Percentiles rank a stretch among this genome's conserved stretches.
phyloP scores from a whole-genome alignment of 2,888 invertebrate species.

The Clunio marinus region DNA sequence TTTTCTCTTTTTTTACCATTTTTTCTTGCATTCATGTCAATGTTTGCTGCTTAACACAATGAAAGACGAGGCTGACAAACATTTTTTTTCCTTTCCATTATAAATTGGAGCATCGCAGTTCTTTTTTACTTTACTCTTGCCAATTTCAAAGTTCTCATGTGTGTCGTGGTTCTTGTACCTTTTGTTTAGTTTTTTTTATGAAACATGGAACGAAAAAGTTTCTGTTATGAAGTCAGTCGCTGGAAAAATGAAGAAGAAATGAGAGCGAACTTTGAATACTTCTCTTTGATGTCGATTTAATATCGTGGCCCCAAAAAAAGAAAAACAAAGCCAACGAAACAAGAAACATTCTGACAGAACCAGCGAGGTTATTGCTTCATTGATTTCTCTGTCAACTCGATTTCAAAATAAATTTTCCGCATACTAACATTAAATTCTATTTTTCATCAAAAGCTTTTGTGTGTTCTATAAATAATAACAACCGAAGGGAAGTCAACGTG shows the following conservation, averaged over 20 bases:
- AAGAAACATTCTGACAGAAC: background rate
- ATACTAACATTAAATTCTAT: too few species aligned
- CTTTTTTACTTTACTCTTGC: too few species aligned
- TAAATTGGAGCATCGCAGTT: background rate
- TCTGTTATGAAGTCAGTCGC: too few species aligned
- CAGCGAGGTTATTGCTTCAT: slow-evolving; percentile 29
- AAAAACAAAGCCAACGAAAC: too few species aligned
- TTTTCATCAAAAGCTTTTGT: too few species aligned
- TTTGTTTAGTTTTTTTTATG: too few species aligned
- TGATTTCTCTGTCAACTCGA: slow-evolving; percentile 11
- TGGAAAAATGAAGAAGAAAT: background rate
- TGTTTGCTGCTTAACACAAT: background rate
- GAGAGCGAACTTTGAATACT: background rate
- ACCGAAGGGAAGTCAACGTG: too few species aligned
- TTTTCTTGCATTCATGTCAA: background rate
- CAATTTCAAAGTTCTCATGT: background rate
- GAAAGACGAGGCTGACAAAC: background rate
- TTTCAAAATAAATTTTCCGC: too few species aligned
- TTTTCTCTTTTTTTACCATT: background rate
- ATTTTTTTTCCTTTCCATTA: background rate
- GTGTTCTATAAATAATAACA: too few species aligned
- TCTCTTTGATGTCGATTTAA: background rate
- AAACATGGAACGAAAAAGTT: too few species aligned
- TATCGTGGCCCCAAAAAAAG: slow-evolving; percentile 13
- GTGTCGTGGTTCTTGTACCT: slow-evolving; percentile 3